Base-by-base conservation (phyloP, 2,888 invertebrate species). In the Microplitis manilae region DNA sequence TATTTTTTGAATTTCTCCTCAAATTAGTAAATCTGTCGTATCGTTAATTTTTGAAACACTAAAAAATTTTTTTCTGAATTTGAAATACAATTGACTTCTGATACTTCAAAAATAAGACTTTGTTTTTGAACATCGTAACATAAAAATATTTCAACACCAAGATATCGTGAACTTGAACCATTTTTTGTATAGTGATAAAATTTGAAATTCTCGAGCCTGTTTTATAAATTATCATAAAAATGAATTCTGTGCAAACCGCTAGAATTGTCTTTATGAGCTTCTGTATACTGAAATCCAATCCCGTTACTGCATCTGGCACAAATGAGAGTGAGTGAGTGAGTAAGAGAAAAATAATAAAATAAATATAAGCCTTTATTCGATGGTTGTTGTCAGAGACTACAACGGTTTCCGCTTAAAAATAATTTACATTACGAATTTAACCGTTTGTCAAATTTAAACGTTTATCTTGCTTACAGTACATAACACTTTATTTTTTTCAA, bases 251-350 rank as follows among this genome's bases (percentile, higher is more conserved):
- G n/a, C 39, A 70, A 70, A 75, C 65, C 38, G 64, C 70, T 74
- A 68, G 74, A 62, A 70, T 70, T 70, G 75, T 70, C 70, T 75
- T 64, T 30, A 20, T 67, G 59, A 79, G 81, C 79, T 81, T 77
- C 80, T 80, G 76, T 81, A 81, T 81, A 85, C 85, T 85, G 84
- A 85, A 85, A 85, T 84, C 82, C 84, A 85, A 86, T 85, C 81
- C 81, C 80, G 79, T 80, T 79, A 79, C 76, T 73, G 78, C 76
- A 73, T 72, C 17, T 76, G 15, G 59, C 17, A 61, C 50, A 50
- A 50, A 15, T 61, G 20, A 62, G n/a, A 62, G 20, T 62, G 20
- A 62, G 20, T 7, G 62, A 62, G 15, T 17, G 62, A 62, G n/a
- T 17, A 15, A 62, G 62, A 62, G 20, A 20, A 50, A 50, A 50